phyloP scores from a whole-genome alignment of 2,888 invertebrate genomes.

The Autographa pulchrina region DNA sequence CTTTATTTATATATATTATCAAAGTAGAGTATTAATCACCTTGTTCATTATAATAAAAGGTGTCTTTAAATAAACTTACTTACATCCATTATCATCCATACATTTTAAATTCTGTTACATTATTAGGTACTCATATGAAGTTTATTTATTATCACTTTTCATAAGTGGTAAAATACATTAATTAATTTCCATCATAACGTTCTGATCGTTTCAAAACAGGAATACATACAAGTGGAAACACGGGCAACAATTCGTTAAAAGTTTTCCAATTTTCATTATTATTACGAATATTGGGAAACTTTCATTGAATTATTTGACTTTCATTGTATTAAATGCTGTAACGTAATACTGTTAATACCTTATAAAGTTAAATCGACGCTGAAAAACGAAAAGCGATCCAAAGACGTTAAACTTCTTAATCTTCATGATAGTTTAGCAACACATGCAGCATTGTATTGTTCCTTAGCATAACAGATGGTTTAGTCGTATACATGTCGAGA shows the following conservation, averaged over 20 bases:
- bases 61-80: not conserved
- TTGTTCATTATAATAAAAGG: not conserved
- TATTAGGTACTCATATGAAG: not conserved
- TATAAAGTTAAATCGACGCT: not conserved
- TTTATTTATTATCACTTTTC: not conserved
- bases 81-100: too few species aligned
- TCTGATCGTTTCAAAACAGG: not conserved
- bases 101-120: not conserved
- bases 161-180: not conserved
- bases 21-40: not conserved
- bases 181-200: slow-evolving; percentile 3
- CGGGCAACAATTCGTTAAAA: slow-evolving; percentile 2
- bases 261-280: slow-evolving; percentile 4
- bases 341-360: not conserved
- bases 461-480: slow-evolving; percentile 5
- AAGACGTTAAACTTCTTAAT: not conserved
- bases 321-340: not conserved
- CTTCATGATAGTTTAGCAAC: not conserved
- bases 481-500: slow-evolving; percentile 2
- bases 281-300: slow-evolving; percentile 2
- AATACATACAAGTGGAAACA: not conserved
- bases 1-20: not conserved
- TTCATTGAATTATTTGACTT: not conserved
- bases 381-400: not conserved
- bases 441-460: not conserved